Conservation (phyloP, 2,888 invertebrate genomes). For the Electrophaes corylata region DNA sequence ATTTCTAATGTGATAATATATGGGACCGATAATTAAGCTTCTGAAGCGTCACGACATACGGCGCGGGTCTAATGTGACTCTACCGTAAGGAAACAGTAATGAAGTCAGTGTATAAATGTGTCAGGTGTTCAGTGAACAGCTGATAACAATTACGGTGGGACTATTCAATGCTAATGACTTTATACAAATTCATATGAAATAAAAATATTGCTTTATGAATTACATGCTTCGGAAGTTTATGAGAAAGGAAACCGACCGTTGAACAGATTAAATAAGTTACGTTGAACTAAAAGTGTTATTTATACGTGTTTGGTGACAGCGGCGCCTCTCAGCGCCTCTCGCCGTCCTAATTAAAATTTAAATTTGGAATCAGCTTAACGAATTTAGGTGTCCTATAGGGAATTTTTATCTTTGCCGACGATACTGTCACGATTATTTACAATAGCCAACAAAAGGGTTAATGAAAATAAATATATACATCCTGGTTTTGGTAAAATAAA, state of each 20-base stretch:
- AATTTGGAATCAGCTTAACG: conserved; percentile 64
- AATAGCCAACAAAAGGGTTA: not conserved
- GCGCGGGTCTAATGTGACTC: no score
- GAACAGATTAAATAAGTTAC: conserved; percentile 24
- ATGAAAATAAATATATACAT: no score
- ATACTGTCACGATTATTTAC: not conserved
- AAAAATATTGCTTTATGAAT: conserved; percentile 3
- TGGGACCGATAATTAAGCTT: no score
- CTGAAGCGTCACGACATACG: no score
- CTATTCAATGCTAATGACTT: conserved; percentile 13
- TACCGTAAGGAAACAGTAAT: conserved; percentile 9
- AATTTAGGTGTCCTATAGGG: conserved; percentile 47
- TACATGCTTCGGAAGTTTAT: conserved; percentile 13
- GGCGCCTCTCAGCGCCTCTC: conserved; percentile 54
- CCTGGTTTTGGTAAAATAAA: no score
- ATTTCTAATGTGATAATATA: no score
- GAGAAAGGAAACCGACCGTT: conserved; percentile 11
- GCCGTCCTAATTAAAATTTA: conserved; percentile 73
- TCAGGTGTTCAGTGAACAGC: conserved; percentile 9
- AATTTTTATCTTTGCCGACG: conserved; percentile 6
- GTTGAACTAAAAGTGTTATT: conserved; percentile 64
- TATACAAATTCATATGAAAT: conserved; percentile 7
- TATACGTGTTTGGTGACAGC: conserved; percentile 67
- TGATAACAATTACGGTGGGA: conserved; percentile 11
- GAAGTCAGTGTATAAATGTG: conserved; percentile 11